Conservation (phyloP, 2,888 invertebrate species). For the Rhagium mordax region DNA sequence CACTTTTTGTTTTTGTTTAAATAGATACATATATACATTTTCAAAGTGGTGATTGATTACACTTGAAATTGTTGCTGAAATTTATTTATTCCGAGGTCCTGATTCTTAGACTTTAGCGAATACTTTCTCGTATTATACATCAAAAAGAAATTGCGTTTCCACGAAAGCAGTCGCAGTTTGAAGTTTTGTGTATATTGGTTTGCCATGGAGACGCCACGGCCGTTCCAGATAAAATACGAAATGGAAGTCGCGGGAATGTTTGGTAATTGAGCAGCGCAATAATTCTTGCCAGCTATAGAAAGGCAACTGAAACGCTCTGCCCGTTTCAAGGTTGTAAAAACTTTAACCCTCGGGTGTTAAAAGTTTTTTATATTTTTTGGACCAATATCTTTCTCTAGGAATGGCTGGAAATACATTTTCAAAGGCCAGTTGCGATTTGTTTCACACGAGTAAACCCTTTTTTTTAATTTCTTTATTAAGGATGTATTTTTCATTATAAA, state of each 20-base stretch:
- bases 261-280: background rate
- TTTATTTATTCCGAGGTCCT: background rate
- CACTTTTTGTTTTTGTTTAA: slow-evolving; percentile 9
- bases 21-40: background rate
- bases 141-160: background rate
- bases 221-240: background rate
- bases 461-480: no score
- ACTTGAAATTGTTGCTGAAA: background rate
- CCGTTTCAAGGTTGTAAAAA: background rate
- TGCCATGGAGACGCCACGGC: background rate
- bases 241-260: background rate
- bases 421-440: no score
- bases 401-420: no score
- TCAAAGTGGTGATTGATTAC: background rate
- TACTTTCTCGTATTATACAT: background rate
- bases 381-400: no score
- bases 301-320: background rate
- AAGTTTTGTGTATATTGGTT: background rate
- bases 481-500: no score
- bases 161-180: background rate
- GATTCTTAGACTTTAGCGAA: background rate
- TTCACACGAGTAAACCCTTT: no score
- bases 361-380: background rate
- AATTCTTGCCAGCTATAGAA: background rate
- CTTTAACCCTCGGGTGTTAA: background rate